These are phyloP conservation scores for Siderastrea radians DNA, from an alignment of 92 coral and sea anemone genomes.

Conservation along the genomic window DNA sequence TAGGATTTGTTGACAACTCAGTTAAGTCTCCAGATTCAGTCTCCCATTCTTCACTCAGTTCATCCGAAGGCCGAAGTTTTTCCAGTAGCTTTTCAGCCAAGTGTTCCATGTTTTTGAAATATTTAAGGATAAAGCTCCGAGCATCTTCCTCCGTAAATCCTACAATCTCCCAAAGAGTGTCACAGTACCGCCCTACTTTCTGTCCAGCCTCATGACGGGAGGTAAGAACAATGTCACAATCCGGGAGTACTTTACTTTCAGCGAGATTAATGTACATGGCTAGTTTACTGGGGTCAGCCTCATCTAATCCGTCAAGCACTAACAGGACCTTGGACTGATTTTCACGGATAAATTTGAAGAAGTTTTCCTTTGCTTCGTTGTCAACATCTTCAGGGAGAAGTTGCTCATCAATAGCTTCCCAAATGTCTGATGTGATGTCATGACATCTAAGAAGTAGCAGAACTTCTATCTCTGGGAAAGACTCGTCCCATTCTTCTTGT, in stretches of 20 bases:
- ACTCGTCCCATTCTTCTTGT: constrained; percentile 2
- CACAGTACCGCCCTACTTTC: constrained; percentile 23
- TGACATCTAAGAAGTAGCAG: constrained; percentile 32
- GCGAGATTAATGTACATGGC: neutral
- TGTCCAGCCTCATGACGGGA: constrained; percentile 49
- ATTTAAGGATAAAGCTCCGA: constrained; percentile 21
- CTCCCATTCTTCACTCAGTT: too few species aligned
- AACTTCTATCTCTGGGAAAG: constrained; percentile 24
- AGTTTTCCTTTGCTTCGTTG: constrained; percentile 18
- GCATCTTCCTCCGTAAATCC: constrained; percentile 35
- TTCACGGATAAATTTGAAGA: constrained; percentile 15
- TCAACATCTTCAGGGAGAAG: constrained; percentile 42
- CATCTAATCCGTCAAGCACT: constrained; percentile 58
- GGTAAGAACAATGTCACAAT: constrained; percentile 37
- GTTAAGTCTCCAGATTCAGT: neutral
- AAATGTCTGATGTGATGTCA: constrained; percentile 19
- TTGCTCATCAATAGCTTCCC: constrained; percentile 24
- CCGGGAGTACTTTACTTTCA: constrained; percentile 6
- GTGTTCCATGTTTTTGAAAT: constrained; percentile 11
- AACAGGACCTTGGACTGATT: constrained; percentile 34
- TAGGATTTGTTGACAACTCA: constrained; percentile 35
- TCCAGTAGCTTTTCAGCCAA: neutral
- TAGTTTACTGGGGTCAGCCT: neutral
- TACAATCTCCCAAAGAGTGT: constrained; percentile 40
- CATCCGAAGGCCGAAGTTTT: neutral